Evolutionary conservation across 1,140 invertebrate species (phyloP), one percentile per base, ranked within the genome.

Genomic region (Leucophenga varia): DNA sequence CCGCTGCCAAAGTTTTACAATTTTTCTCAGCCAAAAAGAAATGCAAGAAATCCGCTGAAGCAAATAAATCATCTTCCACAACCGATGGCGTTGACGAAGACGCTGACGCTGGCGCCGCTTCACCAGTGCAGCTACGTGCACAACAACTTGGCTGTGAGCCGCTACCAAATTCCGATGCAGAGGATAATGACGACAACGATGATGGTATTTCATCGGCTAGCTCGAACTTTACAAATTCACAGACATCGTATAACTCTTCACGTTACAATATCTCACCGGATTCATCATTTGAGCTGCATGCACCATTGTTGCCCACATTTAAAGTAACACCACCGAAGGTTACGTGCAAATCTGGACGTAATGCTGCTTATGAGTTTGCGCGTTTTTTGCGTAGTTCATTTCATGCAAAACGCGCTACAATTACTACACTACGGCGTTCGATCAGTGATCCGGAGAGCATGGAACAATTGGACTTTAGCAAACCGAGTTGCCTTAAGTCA

Each of bases 281-380:
- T 35, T 72, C 72, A n/a, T 74, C 71, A 10, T 71, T 74, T 19
- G 72, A 74, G 44, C 40, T 74, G 57, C 72, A 74, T 39, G 58
- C 72, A 1, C 72, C 72, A 14, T 35, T 74, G 16, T 38, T 74
- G 55, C 72, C 72, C 41, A 71, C 55, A n/a, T 74, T 74, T 52
- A 72, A 72, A 53, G 51, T 74, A n/a, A 74, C 72, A 13, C 72
- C 72, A 2, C 69, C 72, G 2, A 39, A 47, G n/a, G 40, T 51
- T 5, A 51, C 55, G 41, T 61, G 59, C 43, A 51, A 61, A 31
- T 54, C 45, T 1, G 46, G 57, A 20, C 52, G 57, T 20, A 61
- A 50, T 39, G 55, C 69, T 0, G 69, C 64, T 18, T 59, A 57
- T 28, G 71, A 74, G n/a, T 59, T 72, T 21, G 72, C 64, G 1